phyloP scores from a whole-genome alignment of 1,140 invertebrate genomes.

The Charaxes varanes region DNA sequence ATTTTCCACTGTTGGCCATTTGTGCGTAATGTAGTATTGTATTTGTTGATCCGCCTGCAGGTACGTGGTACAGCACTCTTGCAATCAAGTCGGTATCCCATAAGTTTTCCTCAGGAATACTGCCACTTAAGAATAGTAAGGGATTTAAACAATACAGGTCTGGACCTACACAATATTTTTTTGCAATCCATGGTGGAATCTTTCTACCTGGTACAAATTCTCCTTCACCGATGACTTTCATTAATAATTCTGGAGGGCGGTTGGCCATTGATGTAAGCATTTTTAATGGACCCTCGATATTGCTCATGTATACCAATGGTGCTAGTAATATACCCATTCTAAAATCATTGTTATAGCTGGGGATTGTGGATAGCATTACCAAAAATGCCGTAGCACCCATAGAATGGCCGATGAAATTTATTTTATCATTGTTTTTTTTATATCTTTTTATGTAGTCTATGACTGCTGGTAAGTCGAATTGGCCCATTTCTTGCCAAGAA shows the following conservation, averaged over 20 bases:
- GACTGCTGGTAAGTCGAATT: conserved; percentile 82
- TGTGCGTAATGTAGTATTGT: conserved; percentile 82
- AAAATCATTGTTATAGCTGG: conserved; percentile 79
- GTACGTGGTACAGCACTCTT: conserved; percentile 81
- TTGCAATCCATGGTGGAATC: conserved; percentile 74
- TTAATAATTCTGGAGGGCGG: conserved; percentile 69
- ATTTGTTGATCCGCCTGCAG: conserved; percentile 85
- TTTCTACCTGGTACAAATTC: conserved; percentile 78
- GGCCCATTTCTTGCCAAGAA: conserved; percentile 81
- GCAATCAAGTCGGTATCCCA: conserved; percentile 71
- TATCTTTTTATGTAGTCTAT: conserved; percentile 79
- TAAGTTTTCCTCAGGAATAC: conserved; percentile 78
- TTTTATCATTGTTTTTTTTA: conserved; percentile 60
- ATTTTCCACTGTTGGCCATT: conserved; percentile 75
- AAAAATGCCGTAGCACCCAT: conserved; percentile 78
- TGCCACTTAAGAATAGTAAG: conserved; percentile 77
- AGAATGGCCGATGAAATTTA: conserved; percentile 81
- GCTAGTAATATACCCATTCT: conserved; percentile 79
- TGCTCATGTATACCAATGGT: conserved; percentile 80
- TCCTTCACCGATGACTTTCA: conserved; percentile 73
- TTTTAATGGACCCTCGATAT: conserved; percentile 80
- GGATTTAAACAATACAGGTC: conserved; percentile 77
- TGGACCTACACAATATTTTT: conserved; percentile 74
- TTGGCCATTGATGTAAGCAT: conserved; percentile 71
- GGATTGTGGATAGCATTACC: conserved; percentile 76